phyloP scores from a whole-genome alignment of 2,113 vertebrate genomes.

The Brachyhypopomus gauderio region DNA sequence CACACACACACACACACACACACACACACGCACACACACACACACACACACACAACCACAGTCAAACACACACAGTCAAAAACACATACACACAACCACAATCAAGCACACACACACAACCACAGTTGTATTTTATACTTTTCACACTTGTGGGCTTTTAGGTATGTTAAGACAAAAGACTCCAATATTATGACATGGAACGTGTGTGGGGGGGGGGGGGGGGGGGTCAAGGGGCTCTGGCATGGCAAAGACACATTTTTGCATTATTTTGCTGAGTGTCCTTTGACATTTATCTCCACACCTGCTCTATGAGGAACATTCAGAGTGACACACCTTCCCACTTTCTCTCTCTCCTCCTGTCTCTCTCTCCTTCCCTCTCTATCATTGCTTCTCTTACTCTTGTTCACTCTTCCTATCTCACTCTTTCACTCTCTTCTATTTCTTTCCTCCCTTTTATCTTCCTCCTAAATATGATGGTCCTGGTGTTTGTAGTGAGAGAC shows the following conservation, averaged over 20 bases:
- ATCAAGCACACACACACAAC: no score
- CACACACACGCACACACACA: no score
- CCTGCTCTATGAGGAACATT: constrained; percentile 71
- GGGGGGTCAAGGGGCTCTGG: constrained; percentile 59
- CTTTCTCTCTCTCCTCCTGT: constrained; percentile 42
- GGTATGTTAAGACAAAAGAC: no score
- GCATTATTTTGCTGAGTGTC: constrained; percentile 70
- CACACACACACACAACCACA: no score
- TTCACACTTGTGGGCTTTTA: no score
- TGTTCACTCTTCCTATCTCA: constrained; percentile 12
- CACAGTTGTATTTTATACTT: no score
- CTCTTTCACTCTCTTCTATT: neutral
- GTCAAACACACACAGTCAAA: no score
- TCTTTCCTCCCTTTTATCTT: neutral
- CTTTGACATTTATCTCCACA: constrained; percentile 77
- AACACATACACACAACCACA: no score
- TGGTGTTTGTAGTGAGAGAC: no score
- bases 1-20: no score
- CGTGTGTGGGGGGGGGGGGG: neutral
- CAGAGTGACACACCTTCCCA: constrained; percentile 63
- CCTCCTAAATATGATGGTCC: neutral
- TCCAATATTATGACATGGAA: no score
- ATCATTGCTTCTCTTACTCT: neutral
- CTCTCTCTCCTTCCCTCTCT: constrained; percentile 9
- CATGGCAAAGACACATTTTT: constrained; percentile 64